phyloP scores from a whole-genome alignment of 1,140 invertebrate species.

The Drosophila quadrilineata region DNA sequence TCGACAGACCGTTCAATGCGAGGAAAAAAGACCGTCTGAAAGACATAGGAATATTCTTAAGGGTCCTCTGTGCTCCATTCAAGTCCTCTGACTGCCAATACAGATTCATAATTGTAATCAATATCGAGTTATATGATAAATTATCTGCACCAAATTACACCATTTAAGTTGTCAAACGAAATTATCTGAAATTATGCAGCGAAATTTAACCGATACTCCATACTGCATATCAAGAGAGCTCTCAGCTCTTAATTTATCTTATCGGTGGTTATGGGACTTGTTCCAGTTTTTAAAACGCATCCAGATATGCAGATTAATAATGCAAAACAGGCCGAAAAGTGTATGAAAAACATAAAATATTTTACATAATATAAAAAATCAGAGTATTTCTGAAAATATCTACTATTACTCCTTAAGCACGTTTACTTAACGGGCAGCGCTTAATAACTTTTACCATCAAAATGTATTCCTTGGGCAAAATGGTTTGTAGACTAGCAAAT shows the following conservation, averaged over 20 bases:
- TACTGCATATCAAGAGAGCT: neutral
- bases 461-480: neutral
- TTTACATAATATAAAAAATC: no score
- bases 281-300: neutral
- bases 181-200: constrained; percentile 62
- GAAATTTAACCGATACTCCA: constrained; percentile 16
- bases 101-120: constrained; percentile 66
- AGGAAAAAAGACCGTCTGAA: neutral
- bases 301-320: neutral
- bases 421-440: no score
- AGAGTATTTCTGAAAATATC: no score
- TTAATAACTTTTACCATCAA: neutral
- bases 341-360: neutral
- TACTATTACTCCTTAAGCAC: no score
- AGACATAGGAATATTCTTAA: no score
- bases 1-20: neutral
- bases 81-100: neutral
- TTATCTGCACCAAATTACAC: constrained; percentile 62
- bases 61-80: no score
- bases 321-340: neutral
- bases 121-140: constrained; percentile 74
- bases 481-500: neutral
- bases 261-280: constrained; percentile 11
- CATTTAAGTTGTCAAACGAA: constrained; percentile 69
- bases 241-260: constrained; percentile 41